phyloP scores from a whole-genome alignment of 2,797 vertebrate genomes.

The Nannoperca obscura region DNA sequence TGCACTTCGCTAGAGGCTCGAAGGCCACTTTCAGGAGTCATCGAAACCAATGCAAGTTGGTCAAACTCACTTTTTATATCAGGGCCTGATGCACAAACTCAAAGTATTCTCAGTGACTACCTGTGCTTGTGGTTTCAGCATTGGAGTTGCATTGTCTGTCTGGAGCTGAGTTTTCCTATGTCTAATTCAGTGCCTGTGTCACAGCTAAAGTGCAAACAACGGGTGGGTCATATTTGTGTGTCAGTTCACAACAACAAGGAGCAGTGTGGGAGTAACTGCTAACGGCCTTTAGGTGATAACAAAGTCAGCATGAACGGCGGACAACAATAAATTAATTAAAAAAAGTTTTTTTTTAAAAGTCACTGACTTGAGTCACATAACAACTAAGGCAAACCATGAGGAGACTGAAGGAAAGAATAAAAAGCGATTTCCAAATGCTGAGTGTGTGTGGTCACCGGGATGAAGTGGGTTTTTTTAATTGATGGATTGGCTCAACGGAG shows the following conservation, averaged over 20 bases:
- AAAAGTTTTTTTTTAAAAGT: background rate
- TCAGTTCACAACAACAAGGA: constrained; percentile 60
- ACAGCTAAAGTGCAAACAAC: constrained; percentile 75
- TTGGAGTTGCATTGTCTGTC: constrained; percentile 56
- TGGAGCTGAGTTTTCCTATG: constrained; percentile 47
- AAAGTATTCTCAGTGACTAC: constrained; percentile 27
- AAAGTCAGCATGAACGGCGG: constrained; percentile 55
- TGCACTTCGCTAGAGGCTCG: constrained; percentile 74
- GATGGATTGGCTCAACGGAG: constrained; percentile 36
- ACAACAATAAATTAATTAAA: constrained; percentile 35
- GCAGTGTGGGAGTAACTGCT: constrained; percentile 59
- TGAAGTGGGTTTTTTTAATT: constrained; percentile 31
- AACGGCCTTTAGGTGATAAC: constrained; percentile 60
- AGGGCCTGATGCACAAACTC: constrained; percentile 38
- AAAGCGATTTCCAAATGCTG: constrained; percentile 38
- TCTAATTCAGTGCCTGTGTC: constrained; percentile 76
- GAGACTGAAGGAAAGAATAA: constrained; percentile 24
- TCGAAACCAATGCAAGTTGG: constrained; percentile 27
- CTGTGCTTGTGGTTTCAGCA: constrained; percentile 69
- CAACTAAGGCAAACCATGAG: constrained; percentile 61
- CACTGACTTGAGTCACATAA: constrained; percentile 57
- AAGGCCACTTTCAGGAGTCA: constrained; percentile 49
- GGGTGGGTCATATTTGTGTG: constrained; percentile 49
- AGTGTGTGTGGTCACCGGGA: constrained; percentile 38
- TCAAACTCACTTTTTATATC: constrained; percentile 19